phyloP scores from a whole-genome alignment of 2,113 vertebrate genomes.

The Mobula hypostoma region DNA sequence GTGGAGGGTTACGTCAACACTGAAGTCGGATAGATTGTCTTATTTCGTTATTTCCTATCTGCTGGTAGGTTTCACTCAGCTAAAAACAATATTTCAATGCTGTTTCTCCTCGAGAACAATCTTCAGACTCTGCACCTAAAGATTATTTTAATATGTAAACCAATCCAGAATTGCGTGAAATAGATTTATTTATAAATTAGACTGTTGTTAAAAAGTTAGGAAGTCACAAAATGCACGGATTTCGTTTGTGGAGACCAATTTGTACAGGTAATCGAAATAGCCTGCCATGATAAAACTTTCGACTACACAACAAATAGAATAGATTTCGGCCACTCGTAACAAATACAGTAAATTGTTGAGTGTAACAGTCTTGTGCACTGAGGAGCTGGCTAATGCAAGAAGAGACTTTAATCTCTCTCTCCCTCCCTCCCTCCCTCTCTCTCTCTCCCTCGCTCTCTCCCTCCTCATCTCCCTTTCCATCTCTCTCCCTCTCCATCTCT shows the following conservation, averaged over 20 bases:
- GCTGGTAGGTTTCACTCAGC: conserved; percentile 3
- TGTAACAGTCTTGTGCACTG: background rate
- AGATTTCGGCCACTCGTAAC: background rate
- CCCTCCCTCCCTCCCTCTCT: too few relatives aligned
- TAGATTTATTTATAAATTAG: too few relatives aligned
- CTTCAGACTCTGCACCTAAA: background rate
- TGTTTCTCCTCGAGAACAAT: background rate
- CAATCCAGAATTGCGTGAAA: background rate
- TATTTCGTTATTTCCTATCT: background rate
- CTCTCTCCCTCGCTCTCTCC: background rate
- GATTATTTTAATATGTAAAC: background rate
- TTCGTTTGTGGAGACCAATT: background rate
- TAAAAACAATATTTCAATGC: background rate
- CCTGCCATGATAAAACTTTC: background rate
- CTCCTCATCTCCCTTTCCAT: background rate
- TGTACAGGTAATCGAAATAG: background rate
- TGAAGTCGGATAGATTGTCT: background rate
- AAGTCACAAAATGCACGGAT: too few relatives aligned
- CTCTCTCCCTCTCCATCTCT: too few relatives aligned
- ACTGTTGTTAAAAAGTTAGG: too few relatives aligned
- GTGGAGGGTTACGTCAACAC: background rate
- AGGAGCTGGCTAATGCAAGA: background rate
- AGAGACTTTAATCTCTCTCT: background rate
- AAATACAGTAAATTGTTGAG: background rate
- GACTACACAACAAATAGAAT: background rate